Evolutionary conservation across 2,888 invertebrate genomes (phyloP).

Genomic region (Archips crataeganus): DNA sequence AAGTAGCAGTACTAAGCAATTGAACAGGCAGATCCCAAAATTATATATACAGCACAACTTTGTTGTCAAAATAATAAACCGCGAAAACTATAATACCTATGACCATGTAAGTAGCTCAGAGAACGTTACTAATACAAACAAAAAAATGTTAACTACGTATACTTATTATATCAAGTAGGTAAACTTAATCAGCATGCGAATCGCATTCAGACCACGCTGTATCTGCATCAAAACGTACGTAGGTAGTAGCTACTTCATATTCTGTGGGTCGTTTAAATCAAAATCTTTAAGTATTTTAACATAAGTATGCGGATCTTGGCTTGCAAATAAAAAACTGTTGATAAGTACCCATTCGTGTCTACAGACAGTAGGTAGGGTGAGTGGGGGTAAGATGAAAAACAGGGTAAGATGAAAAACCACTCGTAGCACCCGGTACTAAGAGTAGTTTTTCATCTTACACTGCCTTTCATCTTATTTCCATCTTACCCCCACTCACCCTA

Average conservation of each 20-base stretch:
- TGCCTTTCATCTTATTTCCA: too few relatives aligned
- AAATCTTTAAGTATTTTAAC: constrained; percentile 20
- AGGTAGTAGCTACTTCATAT: constrained; percentile 14
- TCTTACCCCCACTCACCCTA: too few relatives aligned
- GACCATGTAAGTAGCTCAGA: too few relatives aligned
- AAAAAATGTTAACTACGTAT: background rate
- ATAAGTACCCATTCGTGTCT: background rate
- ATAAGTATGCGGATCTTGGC: constrained; percentile 33
- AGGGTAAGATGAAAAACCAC: too few relatives aligned
- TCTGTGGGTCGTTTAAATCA: constrained; percentile 19
- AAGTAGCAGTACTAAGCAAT: too few relatives aligned
- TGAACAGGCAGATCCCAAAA: too few relatives aligned
- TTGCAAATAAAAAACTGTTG: background rate
- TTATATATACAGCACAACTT: too few relatives aligned
- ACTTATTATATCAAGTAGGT: background rate
- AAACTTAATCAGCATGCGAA: constrained; percentile 17
- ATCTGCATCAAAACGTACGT: background rate
- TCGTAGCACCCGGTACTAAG: too few relatives aligned
- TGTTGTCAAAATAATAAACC: too few relatives aligned
- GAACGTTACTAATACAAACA: background rate
- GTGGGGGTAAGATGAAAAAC: background rate
- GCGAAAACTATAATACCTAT: too few relatives aligned
- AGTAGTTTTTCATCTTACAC: too few relatives aligned
- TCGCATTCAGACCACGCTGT: constrained; percentile 18
- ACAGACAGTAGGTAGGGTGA: too few relatives aligned